These are phyloP conservation scores for Sicus ferrugineus DNA, from an alignment of 2,888 invertebrate genomes.

Conservation along the genomic window DNA sequence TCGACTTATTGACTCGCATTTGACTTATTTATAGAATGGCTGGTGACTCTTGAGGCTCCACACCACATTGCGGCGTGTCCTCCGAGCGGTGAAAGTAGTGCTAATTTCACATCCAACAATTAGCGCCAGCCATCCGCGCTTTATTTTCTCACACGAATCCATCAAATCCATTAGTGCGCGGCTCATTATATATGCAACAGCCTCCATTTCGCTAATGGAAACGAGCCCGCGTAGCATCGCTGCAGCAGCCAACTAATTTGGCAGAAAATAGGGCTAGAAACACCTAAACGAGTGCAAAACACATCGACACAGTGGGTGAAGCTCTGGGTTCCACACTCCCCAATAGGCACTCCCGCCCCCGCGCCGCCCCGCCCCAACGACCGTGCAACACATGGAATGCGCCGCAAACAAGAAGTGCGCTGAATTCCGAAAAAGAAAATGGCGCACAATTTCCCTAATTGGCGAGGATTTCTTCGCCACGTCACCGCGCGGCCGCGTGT, in stretches of 20 bases:
- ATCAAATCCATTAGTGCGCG: conserved; percentile 58
- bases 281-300: conserved; percentile 29
- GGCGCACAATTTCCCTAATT: conserved; percentile 64
- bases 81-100: conserved; percentile 9
- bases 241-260: conserved; percentile 38
- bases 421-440: conserved; percentile 60
- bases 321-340: not conserved
- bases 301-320: conserved; percentile 24
- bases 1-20: no score
- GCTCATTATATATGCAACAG: conserved; percentile 63
- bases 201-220: conserved; percentile 63
- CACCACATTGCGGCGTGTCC: not conserved
- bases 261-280: conserved; percentile 39
- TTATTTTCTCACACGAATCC: conserved; percentile 37
- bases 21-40: no score
- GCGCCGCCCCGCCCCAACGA: not conserved
- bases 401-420: conserved; percentile 43
- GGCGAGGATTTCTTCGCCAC: conserved; percentile 42
- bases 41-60: no score
- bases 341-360: conserved; percentile 20
- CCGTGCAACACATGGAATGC: conserved; percentile 12
- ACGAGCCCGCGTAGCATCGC: conserved; percentile 15
- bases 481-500: not conserved
- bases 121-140: conserved; percentile 27
- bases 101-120: conserved; percentile 31